phyloP scores from a whole-genome alignment of 2,113 vertebrate genomes.

The Cervus canadensis region DNA sequence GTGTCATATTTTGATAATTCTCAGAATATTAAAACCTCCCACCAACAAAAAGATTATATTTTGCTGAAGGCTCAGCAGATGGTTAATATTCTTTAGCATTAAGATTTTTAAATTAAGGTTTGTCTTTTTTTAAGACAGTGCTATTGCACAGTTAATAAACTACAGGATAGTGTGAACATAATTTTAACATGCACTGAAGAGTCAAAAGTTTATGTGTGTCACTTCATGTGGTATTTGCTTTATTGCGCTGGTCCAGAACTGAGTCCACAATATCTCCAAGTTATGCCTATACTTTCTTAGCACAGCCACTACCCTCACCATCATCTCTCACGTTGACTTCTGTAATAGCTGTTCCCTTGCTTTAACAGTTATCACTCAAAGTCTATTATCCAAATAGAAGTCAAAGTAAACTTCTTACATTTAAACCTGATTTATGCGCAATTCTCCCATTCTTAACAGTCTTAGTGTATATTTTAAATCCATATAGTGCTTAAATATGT shows the following conservation, averaged over 20 bases:
- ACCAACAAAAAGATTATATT: background rate
- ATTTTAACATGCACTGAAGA: background rate
- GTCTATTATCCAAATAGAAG: background rate
- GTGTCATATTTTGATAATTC: background rate
- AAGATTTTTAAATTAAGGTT: background rate
- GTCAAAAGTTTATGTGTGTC: background rate
- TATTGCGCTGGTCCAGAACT: background rate
- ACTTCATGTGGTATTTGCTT: background rate
- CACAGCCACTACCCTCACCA: rapidly evolving
- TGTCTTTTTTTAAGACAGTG: too few relatives aligned
- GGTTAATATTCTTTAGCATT: background rate
- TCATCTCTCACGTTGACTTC: background rate
- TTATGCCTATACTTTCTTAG: background rate
- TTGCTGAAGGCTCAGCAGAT: background rate
- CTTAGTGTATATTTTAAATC: background rate
- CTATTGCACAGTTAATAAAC: background rate
- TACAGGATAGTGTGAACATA: background rate
- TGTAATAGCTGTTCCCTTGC: background rate
- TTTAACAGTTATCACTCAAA: background rate
- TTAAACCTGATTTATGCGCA: background rate
- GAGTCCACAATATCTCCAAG: background rate
- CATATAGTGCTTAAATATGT: background rate
- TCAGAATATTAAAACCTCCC: background rate
- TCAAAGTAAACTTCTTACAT: background rate
- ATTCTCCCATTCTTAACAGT: background rate